Percentiles rank a stretch among this genome's conserved stretches.
phyloP scores from a whole-genome alignment of 2,888 invertebrate species.

The Orgyia antiqua region DNA sequence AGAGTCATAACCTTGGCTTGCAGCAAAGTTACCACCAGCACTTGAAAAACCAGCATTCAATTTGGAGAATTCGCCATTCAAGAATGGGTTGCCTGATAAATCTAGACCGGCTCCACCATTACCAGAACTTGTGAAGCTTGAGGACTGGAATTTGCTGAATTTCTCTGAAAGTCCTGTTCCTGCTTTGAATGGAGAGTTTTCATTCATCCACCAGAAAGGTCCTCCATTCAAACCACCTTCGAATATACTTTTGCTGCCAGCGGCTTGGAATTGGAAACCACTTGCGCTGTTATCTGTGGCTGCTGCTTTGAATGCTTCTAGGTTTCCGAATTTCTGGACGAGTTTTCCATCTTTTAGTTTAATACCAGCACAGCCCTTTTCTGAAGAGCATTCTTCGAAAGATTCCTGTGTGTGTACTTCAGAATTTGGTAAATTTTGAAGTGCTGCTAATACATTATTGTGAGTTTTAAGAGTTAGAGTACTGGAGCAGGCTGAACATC shows the following conservation, averaged over 20 bases:
- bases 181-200: slow-evolving; percentile 75
- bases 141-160: slow-evolving; percentile 46
- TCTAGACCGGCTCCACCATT: slow-evolving; percentile 29
- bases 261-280: slow-evolving; percentile 59
- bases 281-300: slow-evolving; percentile 43
- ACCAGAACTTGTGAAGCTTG: slow-evolving; percentile 42
- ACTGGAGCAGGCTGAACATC: slow-evolving; percentile 52
- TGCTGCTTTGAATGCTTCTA: slow-evolving; percentile 55
- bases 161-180: slow-evolving; percentile 50
- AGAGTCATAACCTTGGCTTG: slow-evolving; percentile 6
- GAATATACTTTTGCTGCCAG: slow-evolving; percentile 41
- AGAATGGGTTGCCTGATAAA: slow-evolving; percentile 46
- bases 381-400: slow-evolving; percentile 61
- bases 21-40: slow-evolving; percentile 17
- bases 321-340: slow-evolving; percentile 58
- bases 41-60: slow-evolving; percentile 18
- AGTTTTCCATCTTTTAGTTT: slow-evolving; percentile 68
- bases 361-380: slow-evolving; percentile 67
- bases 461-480: slow-evolving; percentile 44
- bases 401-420: slow-evolving; percentile 64
- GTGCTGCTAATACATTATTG: slow-evolving; percentile 44
- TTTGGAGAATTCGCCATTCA: slow-evolving; percentile 50
- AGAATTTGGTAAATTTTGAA: slow-evolving; percentile 45
- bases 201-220: slow-evolving; percentile 80
- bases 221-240: slow-evolving; percentile 48